Percentiles rank a stretch among this genome's conserved stretches.
Conservation (phyloP, 1,140 invertebrate species). For the Tetramorium parvispinum region DNA sequence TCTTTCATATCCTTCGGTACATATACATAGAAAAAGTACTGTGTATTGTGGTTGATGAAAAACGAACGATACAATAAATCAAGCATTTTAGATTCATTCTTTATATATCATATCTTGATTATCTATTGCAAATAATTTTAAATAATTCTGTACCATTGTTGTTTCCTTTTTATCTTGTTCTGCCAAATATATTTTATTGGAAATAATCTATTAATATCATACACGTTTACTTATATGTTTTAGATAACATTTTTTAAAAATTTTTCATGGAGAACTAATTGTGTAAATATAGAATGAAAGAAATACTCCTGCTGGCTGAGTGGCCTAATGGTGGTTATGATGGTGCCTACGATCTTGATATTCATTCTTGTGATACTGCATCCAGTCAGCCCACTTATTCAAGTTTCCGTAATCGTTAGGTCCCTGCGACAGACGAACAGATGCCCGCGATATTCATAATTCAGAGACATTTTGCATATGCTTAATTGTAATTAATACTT, state of each 20-base stretch:
- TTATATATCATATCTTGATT: conserved; percentile 9
- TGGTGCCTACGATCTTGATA: conserved; percentile 75
- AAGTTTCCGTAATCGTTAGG: conserved; percentile 65
- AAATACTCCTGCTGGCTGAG: conserved; percentile 65
- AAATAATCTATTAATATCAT: conserved; percentile 42
- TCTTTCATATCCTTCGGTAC: conserved; percentile 26
- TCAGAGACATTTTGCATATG: conserved; percentile 46
- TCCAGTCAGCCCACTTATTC: conserved; percentile 73
- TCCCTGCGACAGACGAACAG: conserved; percentile 77
- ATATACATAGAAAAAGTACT: conserved; percentile 22
- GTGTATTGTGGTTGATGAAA: conserved; percentile 31
- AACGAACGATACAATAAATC: conserved; percentile 41
- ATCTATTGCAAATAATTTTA: conserved; percentile 10
- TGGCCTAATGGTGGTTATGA: conserved; percentile 78
- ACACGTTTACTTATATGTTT: conserved; percentile 58
- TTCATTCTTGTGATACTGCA: conserved; percentile 73
- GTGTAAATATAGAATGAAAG: conserved; percentile 55
- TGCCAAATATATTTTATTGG: conserved; percentile 69
- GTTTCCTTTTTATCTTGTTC: conserved; percentile 29
- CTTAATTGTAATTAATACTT: conserved; percentile 78
- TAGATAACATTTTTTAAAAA: conserved; percentile 3
- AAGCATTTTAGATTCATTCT: conserved; percentile 29
- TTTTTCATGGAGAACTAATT: conserved; percentile 44
- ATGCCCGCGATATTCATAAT: conserved; percentile 59
- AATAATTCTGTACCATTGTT: conserved; percentile 21